phyloP scores from a whole-genome alignment of 2,113 vertebrate species.

The Sinosuthora webbiana region DNA sequence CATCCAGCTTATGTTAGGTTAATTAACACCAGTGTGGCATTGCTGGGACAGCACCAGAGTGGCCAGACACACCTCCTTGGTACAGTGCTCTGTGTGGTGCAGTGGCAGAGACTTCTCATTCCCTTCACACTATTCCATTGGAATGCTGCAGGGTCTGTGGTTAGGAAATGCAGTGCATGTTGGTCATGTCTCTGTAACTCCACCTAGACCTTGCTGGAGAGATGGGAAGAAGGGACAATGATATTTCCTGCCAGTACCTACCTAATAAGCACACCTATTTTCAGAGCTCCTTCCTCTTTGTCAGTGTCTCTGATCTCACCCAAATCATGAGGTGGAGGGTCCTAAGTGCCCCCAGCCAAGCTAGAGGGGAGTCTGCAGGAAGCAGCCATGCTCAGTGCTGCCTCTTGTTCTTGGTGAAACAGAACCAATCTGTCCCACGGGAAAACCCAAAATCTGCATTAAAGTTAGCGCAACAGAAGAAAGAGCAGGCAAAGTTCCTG shows the following conservation, averaged over 20 bases:
- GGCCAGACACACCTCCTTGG: neutral
- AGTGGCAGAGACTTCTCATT: neutral
- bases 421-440: fast-evolving
- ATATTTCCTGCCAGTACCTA: neutral
- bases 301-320: neutral
- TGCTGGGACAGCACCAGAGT: neutral
- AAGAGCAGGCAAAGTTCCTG: neutral
- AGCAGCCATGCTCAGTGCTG: fast-evolving
- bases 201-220: neutral
- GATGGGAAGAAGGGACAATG: fast-evolving
- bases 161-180: neutral
- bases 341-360: neutral
- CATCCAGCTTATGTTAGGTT: neutral
- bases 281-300: neutral
- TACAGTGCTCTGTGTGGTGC: fast-evolving
- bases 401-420: fast-evolving
- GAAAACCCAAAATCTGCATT: neutral
- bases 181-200: neutral
- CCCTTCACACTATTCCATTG: fast-evolving
- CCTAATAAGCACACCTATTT: neutral
- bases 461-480: neutral
- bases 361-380: neutral
- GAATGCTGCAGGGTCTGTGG: neutral
- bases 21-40: fast-evolving
- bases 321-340: fast-evolving